Conservation (phyloP, 2,888 invertebrate species). For the Augiades crinisus region DNA sequence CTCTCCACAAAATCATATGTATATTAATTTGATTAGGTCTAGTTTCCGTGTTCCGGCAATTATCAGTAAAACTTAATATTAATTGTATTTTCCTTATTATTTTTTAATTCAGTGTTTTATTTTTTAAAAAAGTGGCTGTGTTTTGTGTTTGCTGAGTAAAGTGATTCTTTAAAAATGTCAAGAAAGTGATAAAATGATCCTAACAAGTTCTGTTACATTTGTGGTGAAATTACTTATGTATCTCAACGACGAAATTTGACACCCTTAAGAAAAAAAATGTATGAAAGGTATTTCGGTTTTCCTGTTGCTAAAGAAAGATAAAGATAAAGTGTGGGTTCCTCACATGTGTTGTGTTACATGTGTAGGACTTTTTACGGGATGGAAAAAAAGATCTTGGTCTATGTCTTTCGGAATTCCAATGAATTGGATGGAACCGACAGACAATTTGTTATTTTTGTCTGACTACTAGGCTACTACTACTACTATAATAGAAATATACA, state of each 20-base stretch:
- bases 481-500: too few relatives aligned
- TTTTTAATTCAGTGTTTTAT: slow-evolving; percentile 15
- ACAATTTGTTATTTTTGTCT: too few relatives aligned
- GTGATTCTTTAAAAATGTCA: slow-evolving; percentile 26
- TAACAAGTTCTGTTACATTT: slow-evolving; percentile 29
- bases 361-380: slow-evolving; percentile 26
- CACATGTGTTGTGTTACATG: slow-evolving; percentile 31
- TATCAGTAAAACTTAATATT: too few relatives aligned
- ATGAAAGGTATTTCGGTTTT: slow-evolving; percentile 23
- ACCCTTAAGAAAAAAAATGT: slow-evolving; percentile 18
- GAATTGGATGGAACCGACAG: too few relatives aligned
- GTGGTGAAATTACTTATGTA: slow-evolving; percentile 29
- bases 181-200: slow-evolving; percentile 30
- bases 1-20: too few relatives aligned
- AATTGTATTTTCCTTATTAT: slow-evolving; percentile 10
- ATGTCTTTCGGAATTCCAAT: too few relatives aligned
- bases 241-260: slow-evolving; percentile 27
- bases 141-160: slow-evolving; percentile 17
- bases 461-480: too few relatives aligned
- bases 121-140: slow-evolving; percentile 3
- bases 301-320: slow-evolving; percentile 15
- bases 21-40: too few relatives aligned
- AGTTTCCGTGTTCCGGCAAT: too few relatives aligned
- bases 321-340: slow-evolving; percentile 30
- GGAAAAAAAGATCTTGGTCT: slow-evolving; percentile 26